These are phyloP conservation scores for Kryptopterus vitreolus DNA, from an alignment of 2,797 vertebrate genomes.

Conservation along the genomic window DNA sequence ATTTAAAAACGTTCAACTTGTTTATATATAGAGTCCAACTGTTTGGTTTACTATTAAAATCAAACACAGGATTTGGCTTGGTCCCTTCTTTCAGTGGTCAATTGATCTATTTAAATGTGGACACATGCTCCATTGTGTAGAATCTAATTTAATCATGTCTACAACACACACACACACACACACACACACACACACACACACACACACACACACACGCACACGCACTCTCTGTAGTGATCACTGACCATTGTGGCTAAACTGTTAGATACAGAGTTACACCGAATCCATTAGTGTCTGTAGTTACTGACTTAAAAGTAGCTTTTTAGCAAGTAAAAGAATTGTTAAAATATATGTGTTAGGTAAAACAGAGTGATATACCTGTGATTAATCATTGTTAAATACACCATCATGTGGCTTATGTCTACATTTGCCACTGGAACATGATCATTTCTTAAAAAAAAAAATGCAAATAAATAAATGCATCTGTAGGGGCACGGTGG, in stretches of 20 bases:
- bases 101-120: background rate
- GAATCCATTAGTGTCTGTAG: background rate
- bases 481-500: too few species aligned
- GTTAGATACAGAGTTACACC: background rate
- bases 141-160: background rate
- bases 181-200: slow-evolving; percentile 3
- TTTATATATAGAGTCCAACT: background rate
- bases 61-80: background rate
- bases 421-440: too few species aligned
- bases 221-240: background rate
- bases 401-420: too few species aligned
- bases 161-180: too few species aligned
- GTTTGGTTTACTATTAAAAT: background rate
- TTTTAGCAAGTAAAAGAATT: too few species aligned
- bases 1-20: too few species aligned
- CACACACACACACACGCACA: background rate
- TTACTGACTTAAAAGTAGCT: background rate
- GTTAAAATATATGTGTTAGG: too few species aligned
- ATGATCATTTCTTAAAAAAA: too few species aligned
- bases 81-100: background rate
- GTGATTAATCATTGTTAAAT: too few species aligned
- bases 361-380: too few species aligned
- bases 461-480: too few species aligned
- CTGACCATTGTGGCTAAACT: background rate
- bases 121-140: background rate